phyloP scores from a whole-genome alignment of 2,113 vertebrate genomes.

The Lynx canadensis region DNA sequence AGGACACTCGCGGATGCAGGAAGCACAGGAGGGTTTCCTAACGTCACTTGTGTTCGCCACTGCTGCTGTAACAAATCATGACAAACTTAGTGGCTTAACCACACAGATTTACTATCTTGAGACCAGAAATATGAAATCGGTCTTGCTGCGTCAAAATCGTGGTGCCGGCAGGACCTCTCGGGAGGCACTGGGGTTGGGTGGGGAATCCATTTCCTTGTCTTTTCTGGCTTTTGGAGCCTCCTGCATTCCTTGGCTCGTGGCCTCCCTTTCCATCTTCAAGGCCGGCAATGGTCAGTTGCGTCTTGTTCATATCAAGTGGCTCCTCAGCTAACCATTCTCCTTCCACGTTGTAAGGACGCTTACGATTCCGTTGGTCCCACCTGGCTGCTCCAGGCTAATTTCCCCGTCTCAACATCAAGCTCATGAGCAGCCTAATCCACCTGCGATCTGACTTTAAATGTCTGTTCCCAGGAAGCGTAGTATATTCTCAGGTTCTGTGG shows the following conservation, averaged over 20 bases:
- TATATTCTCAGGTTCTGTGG: background rate
- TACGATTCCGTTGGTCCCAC: background rate
- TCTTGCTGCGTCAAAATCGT: background rate
- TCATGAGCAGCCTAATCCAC: background rate
- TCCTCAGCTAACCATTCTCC: background rate
- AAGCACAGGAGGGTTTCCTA: background rate
- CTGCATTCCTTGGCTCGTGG: background rate
- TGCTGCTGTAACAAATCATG: background rate
- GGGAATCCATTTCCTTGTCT: background rate
- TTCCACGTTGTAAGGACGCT: background rate
- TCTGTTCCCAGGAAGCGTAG: background rate
- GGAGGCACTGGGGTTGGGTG: background rate
- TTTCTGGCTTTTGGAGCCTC: background rate
- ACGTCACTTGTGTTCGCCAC: background rate
- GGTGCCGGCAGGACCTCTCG: background rate
- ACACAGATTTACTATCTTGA: background rate
- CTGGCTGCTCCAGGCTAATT: background rate
- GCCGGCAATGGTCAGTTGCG: background rate
- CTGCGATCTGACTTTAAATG: background rate
- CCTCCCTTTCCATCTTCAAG: background rate
- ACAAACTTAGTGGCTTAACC: background rate
- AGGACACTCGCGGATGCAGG: accelerated
- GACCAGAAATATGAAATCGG: background rate
- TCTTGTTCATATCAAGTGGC: background rate
- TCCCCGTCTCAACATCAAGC: background rate